These are phyloP conservation scores for Heliothis virescens DNA, from an alignment of 1,140 invertebrate genomes.

Conservation along the genomic window DNA sequence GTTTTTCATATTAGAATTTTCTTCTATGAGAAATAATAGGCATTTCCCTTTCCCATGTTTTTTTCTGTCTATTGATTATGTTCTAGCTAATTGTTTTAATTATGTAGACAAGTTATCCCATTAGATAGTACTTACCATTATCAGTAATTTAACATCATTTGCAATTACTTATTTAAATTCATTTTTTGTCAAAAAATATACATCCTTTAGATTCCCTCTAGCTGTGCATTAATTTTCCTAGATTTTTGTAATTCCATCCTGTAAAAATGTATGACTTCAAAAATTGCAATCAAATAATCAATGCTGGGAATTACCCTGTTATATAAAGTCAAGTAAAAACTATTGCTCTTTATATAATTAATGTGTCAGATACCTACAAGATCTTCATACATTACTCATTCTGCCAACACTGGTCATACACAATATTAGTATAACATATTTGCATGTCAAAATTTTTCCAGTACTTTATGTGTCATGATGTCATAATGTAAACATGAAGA, in stretches of 20 bases:
- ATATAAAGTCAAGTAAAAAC: no score
- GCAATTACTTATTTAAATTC: no score
- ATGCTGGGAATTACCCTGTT: no score
- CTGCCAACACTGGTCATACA: not conserved
- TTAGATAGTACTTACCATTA: no score
- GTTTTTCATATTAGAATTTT: not conserved
- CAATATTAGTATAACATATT: constrained; percentile 22
- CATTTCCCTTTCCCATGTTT: not conserved
- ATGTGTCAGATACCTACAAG: not conserved
- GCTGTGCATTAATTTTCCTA: no score
- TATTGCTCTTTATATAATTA: not conserved
- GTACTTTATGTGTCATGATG: not conserved
- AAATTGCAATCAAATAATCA: no score
- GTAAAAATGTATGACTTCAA: no score
- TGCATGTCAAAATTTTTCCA: constrained; percentile 19
- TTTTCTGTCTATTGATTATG: not conserved
- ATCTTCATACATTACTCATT: not conserved
- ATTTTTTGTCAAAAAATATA: no score
- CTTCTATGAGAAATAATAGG: not conserved
- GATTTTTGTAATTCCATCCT: no score
- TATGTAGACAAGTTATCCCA: no score
- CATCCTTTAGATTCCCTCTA: no score
- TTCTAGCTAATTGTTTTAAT: not conserved
- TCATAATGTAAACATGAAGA: constrained; percentile 10
- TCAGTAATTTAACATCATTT: no score